Percentiles rank a stretch among this genome's conserved stretches.
phyloP scores from a whole-genome alignment of 1,140 invertebrate genomes.

The Laodelphax striatellus region DNA sequence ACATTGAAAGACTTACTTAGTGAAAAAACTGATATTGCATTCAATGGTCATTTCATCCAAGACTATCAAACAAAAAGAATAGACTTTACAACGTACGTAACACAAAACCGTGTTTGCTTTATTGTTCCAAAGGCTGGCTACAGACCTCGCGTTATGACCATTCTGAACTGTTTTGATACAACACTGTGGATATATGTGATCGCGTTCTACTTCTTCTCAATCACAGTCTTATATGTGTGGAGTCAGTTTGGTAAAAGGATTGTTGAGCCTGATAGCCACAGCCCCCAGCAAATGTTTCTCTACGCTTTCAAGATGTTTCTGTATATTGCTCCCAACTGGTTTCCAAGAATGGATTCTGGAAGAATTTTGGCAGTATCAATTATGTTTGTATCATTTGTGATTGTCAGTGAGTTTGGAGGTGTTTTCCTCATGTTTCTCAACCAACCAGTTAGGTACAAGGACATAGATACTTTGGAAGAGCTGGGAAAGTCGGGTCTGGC shows the following conservation, averaged over 20 bases:
- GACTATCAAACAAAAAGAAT: conserved; percentile 23
- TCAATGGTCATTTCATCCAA: conserved; percentile 31
- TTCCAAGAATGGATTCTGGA: not conserved
- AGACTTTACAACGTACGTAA: conserved; percentile 21
- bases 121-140: conserved; percentile 30
- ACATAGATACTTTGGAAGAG: conserved; percentile 30
- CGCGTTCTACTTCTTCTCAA: conserved; percentile 17
- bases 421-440: conserved; percentile 21
- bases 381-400: conserved; percentile 28
- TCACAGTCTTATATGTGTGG: conserved; percentile 21
- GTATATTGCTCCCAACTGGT: not conserved
- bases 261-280: conserved; percentile 8
- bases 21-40: conserved; percentile 27
- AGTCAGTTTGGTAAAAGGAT: not conserved
- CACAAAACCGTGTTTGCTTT: conserved; percentile 31
- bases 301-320: not conserved
- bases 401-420: conserved; percentile 14
- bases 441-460: conserved; percentile 26
- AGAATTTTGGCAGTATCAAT: conserved; percentile 26
- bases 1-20: conserved; percentile 29
- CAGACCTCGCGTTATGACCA: conserved; percentile 31
- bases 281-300: not conserved
- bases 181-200: conserved; percentile 28
- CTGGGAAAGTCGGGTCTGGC: conserved; percentile 28
- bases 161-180: conserved; percentile 29